A percentile compares a stretch with the other conserved stretches of the same genome.
phyloP scores from a whole-genome alignment of 2,113 vertebrate genomes.

The Saccopteryx leptura region DNA sequence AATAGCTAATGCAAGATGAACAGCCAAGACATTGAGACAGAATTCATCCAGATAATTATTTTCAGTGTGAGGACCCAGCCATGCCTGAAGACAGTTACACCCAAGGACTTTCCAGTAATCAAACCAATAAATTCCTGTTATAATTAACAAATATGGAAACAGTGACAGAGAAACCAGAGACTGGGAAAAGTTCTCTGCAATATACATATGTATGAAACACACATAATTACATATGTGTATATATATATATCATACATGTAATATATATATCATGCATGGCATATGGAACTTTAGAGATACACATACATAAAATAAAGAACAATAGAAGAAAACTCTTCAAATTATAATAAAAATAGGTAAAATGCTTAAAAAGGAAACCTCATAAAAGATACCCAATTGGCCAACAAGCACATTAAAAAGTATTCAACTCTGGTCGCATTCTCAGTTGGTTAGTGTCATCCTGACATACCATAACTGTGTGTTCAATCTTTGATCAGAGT shows the following conservation, averaged over 20 bases:
- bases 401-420: background rate
- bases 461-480: too few species aligned
- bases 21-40: background rate
- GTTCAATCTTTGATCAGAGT: too few species aligned
- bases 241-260: background rate
- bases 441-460: too few species aligned
- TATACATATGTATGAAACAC: background rate
- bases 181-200: background rate
- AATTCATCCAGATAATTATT: background rate
- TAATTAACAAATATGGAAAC: slow-evolving; percentile 6
- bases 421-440: background rate
- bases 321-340: slow-evolving; percentile 26
- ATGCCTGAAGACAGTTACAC: background rate
- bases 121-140: slow-evolving; percentile 11
- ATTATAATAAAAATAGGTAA: background rate
- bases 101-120: background rate
- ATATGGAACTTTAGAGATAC: background rate
- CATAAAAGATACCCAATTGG: slow-evolving; percentile 12
- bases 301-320: background rate
- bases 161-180: background rate
- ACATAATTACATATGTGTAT: background rate
- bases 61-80: slow-evolving; percentile 9
- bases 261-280: background rate
- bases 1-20: background rate
- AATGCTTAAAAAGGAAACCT: background rate